Evolutionary conservation across 2,888 invertebrate species (phyloP).

Genomic region (Drymonia ruficornis): DNA sequence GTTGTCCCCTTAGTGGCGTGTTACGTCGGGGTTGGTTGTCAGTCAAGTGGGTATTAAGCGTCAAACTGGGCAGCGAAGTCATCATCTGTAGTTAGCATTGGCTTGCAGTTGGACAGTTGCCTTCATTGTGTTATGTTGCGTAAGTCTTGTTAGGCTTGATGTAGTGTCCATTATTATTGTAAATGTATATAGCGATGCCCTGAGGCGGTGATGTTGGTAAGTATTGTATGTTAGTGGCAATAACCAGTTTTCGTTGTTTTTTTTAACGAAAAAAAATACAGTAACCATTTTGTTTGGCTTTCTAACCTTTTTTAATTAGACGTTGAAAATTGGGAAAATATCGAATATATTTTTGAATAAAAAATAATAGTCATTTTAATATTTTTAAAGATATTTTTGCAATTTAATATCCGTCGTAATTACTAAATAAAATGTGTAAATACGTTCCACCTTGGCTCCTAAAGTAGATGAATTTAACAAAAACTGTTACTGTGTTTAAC

Average conservation of each 20-base stretch:
- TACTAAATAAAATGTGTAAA: constrained; percentile 49
- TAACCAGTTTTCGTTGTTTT: constrained; percentile 47
- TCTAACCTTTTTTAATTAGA: constrained; percentile 54
- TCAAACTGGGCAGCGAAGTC: constrained; percentile 66
- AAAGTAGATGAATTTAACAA: constrained; percentile 42
- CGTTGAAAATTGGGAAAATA: constrained; percentile 68
- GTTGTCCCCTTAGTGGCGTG: constrained; percentile 68
- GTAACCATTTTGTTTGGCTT: constrained; percentile 66
- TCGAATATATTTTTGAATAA: constrained; percentile 19
- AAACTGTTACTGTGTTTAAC: constrained; percentile 45
- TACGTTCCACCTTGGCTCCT: constrained; percentile 73
- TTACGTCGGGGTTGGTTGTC: constrained; percentile 67
- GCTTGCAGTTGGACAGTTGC: constrained; percentile 66
- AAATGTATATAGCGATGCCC: constrained; percentile 64
- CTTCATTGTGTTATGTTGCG: constrained; percentile 79
- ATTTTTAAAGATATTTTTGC: constrained; percentile 53
- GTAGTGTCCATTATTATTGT: constrained; percentile 70
- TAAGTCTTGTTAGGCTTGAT: constrained; percentile 77
- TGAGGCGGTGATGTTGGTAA: constrained; percentile 60
- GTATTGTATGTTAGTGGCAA: constrained; percentile 61
- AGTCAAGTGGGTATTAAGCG: constrained; percentile 74
- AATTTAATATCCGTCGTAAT: constrained; percentile 53
- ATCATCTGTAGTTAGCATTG: constrained; percentile 67
- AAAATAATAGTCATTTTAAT: not conserved
- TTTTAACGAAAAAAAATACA: constrained; percentile 45